Evolutionary conservation across 2,113 vertebrate genomes (phyloP).

Genomic region (Catharus minimus): DNA sequence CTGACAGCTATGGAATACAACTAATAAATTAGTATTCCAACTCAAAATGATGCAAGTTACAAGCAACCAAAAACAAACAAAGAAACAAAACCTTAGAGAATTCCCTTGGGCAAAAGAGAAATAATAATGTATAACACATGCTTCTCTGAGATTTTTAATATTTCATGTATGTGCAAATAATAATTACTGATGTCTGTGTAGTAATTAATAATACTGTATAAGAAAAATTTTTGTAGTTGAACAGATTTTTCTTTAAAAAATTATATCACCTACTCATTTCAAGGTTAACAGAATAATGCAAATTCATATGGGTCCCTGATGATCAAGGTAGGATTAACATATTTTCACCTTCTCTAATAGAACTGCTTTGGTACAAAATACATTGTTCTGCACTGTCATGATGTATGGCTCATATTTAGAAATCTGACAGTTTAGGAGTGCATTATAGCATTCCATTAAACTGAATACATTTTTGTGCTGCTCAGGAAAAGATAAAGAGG

Average conservation of each 20-base stretch:
- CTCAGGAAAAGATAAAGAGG: slow-evolving; percentile 29
- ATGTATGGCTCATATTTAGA: slow-evolving; percentile 49
- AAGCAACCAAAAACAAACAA: not conserved
- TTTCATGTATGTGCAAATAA: not conserved
- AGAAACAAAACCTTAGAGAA: not conserved
- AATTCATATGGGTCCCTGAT: slow-evolving; percentile 39
- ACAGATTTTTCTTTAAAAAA: not conserved
- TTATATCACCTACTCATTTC: not conserved
- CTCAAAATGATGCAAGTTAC: not conserved
- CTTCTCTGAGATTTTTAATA: not conserved
- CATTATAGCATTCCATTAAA: slow-evolving; percentile 45
- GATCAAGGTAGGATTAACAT: slow-evolving; percentile 54
- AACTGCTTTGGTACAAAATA: slow-evolving; percentile 35
- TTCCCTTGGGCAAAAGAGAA: not conserved
- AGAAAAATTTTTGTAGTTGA: not conserved
- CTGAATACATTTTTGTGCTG: slow-evolving; percentile 33
- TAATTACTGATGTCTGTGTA: slow-evolving; percentile 13
- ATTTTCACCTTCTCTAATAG: slow-evolving; percentile 52
- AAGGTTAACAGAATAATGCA: slow-evolving; percentile 57
- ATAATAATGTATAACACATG: not conserved
- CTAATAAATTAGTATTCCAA: not conserved
- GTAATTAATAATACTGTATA: not conserved
- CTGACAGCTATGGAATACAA: not conserved
- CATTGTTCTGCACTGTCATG: slow-evolving; percentile 40
- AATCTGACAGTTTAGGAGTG: slow-evolving; percentile 36